Conservation (phyloP, 2,888 invertebrate genomes). For the Punctoribates punctum region DNA sequence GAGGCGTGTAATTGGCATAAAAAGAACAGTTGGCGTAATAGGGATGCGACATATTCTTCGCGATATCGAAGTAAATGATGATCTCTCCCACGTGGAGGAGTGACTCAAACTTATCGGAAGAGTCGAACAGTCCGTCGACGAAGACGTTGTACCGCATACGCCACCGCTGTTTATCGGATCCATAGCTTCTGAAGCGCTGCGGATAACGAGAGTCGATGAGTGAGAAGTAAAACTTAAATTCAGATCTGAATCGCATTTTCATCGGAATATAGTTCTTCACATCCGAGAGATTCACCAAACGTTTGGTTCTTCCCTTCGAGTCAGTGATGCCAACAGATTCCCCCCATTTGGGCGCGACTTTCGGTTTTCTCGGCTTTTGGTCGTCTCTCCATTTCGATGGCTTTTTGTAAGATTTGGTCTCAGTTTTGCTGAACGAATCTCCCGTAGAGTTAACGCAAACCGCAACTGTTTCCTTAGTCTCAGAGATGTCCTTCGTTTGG, state of each 20-base stretch:
- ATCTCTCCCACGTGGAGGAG: slow-evolving; percentile 24
- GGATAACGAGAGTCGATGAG: slow-evolving; percentile 25
- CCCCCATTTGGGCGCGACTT: not conserved
- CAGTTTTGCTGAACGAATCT: not conserved
- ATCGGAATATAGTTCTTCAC: slow-evolving; percentile 9
- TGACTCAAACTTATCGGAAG: not conserved
- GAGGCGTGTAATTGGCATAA: slow-evolving; percentile 5
- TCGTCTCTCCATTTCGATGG: not conserved
- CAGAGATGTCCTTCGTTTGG: not conserved
- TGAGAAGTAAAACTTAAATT: slow-evolving; percentile 15
- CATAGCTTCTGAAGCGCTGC: not conserved
- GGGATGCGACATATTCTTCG: not conserved
- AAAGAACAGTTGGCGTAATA: slow-evolving; percentile 25
- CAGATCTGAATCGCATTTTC: not conserved
- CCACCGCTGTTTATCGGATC: slow-evolving; percentile 9
- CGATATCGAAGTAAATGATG: slow-evolving; percentile 23
- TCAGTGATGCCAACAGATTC: slow-evolving; percentile 13
- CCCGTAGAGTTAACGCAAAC: not conserved
- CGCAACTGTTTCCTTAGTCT: not conserved
- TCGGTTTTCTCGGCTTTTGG: not conserved
- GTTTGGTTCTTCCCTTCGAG: not conserved
- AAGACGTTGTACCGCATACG: slow-evolving; percentile 33
- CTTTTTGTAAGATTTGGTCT: not conserved
- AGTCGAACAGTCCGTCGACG: slow-evolving; percentile 12
- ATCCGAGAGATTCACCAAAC: slow-evolving; percentile 4